Base-by-base conservation (phyloP, 2,113 vertebrate genomes). In the Empidonax traillii region DNA sequence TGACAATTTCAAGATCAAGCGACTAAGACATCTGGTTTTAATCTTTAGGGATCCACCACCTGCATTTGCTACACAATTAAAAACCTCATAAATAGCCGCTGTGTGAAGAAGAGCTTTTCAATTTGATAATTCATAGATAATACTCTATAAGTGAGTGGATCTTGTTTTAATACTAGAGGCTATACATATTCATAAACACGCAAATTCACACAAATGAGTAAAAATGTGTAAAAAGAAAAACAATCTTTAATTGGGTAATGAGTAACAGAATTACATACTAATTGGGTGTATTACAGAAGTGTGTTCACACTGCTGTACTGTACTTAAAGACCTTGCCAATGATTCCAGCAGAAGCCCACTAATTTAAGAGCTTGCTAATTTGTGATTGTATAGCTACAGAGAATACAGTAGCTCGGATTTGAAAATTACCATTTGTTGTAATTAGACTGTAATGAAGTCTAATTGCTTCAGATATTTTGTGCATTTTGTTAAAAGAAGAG, bases 11-110 rank as follows among this genome's bases (percentile, higher is more conserved):
- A 96, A 78, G 67, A 95, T 89, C 89, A 96, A 92, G 88, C 87
- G 67, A 94, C 20, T 44, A 67, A 88, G 56, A 79, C 94, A 97
- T 98, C 87, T 97, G 97, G 83, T 97, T 97, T 97, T 96, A 97
- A 97, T 98, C 51, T 96, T 65, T 90, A 87, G 84, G 94, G 30
- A 95, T 95, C 92, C 66, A 94, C 94, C 90, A 94, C 81, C 93
- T 94, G 73, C 76, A 96, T 95, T 97, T 96, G 62, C 80, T 89
- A 85, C 73, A 88, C 91, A 96, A 94, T 97, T 97, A 97, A 96
- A 94, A 96, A 77, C 61, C 67, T 96, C 74, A 93, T 95, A 96
- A 98, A 97, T 67, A 93, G 61, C 55, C 59, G 78, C 83, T 76
- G 65, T 47, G 18, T 95, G 94, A 96, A 67, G 93, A 97, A 92